Evolutionary conservation across 1,140 invertebrate genomes (phyloP), one percentile per base, ranked within the genome.

Genomic region (Eueides isabella): DNA sequence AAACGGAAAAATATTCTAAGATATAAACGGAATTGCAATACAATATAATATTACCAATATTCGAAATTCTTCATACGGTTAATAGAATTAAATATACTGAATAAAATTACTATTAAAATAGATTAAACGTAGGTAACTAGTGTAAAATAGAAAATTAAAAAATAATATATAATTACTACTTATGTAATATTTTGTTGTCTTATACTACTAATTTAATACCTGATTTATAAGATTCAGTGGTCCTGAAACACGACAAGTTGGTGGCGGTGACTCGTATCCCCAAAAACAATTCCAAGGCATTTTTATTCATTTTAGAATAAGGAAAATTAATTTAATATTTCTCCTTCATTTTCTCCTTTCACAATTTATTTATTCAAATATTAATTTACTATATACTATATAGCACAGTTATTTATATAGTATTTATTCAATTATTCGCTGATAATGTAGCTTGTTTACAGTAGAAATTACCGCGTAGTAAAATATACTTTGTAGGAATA

Each of bases 201-300:
- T 55, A 26, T 55, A 55, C 19, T 55, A 26, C 12, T 26, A 55
- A 55, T 19, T 55, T 55, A 11, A 30, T 88, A 92, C 90, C 88
- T 90, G 85, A 65, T 86, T 69, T 71, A 85, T 76, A 29, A 91
- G 75, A 75, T 88, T 82, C 67, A 92, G 81, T 29, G 91, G 91
- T 74, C 83, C 85, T 82, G 86, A 90, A 67, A 92, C 89, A 79
- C 84, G 85, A 82, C 91, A 92, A 19, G 80, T 75, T 6, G 91
- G 87, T 71, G 87, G 82, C 35, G 91, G 89, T 71, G 87, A 78
- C 63, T 92, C 80, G 71, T 91, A 92, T 72, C 90, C 90, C 90
- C 90, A 92, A 26, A 92, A 81, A 80, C 90, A 92, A 75, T 90
- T 92, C 90, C 90, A 92, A 84, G 90, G 90, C 90, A 92, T 92